phyloP scores from a whole-genome alignment of 2,113 vertebrate genomes.

The Litocranius walleri region DNA sequence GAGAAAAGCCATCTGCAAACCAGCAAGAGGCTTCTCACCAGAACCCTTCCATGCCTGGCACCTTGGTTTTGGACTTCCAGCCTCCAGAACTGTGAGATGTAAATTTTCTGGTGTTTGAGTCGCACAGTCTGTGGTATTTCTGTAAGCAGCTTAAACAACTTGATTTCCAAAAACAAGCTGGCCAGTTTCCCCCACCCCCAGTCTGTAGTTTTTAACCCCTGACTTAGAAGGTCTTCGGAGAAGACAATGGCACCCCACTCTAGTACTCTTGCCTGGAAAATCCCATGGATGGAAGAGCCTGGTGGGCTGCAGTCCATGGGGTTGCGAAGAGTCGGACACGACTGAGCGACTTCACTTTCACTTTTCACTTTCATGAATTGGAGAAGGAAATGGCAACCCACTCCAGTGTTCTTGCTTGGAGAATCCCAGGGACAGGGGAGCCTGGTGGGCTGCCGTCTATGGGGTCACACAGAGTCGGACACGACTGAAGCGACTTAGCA shows the following conservation, averaged over 20 bases:
- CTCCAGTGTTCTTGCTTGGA: too few relatives aligned
- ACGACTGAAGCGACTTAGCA: too few relatives aligned
- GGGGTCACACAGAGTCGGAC: too few relatives aligned
- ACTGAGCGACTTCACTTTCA: too few relatives aligned
- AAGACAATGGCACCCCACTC: too few relatives aligned
- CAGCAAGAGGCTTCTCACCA: background rate
- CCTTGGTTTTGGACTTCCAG: background rate
- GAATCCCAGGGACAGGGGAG: too few relatives aligned
- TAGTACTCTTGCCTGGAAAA: too few relatives aligned
- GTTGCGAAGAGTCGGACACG: rapidly evolving
- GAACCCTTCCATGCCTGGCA: rapidly evolving
- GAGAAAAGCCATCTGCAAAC: background rate
- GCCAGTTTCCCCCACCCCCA: rapidly evolving
- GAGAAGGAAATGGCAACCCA: too few relatives aligned
- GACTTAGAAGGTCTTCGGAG: background rate
- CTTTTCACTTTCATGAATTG: too few relatives aligned
- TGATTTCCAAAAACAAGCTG: background rate
- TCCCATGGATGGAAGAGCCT: too few relatives aligned
- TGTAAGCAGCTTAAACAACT: background rate
- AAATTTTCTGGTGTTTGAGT: background rate
- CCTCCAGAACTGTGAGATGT: background rate
- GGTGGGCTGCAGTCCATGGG: too few relatives aligned
- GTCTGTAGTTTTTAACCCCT: background rate
- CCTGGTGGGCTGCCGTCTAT: too few relatives aligned
- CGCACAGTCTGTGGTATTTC: background rate